These are phyloP conservation scores for Piaya cayana DNA, from an alignment of 2,113 vertebrate genomes.

Conservation along the genomic window DNA sequence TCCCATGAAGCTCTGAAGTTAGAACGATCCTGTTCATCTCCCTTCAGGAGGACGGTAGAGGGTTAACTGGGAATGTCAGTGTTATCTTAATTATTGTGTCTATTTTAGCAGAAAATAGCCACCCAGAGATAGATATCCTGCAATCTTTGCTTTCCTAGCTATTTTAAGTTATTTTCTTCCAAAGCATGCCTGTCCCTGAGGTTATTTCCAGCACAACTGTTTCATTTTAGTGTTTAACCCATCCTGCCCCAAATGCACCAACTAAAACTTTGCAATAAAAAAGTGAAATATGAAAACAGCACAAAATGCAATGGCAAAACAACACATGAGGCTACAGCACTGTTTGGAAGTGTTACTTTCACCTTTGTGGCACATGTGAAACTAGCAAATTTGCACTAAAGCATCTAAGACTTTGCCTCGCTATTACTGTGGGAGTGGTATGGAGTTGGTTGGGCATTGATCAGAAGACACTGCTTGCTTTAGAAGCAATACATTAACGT, in stretches of 20 bases:
- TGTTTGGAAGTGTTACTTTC: not conserved
- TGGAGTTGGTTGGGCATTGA: not conserved
- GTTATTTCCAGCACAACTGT: not conserved
- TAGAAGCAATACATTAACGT: not conserved
- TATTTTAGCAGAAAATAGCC: conserved; percentile 13
- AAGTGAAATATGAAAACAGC: not conserved
- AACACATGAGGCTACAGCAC: not conserved
- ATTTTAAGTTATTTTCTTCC: conserved; percentile 37
- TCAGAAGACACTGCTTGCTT: not conserved
- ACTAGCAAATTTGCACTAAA: not conserved
- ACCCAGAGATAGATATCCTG: not conserved
- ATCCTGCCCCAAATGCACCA: not conserved
- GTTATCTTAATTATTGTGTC: not conserved
- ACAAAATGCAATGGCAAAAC: not conserved
- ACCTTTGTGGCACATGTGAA: not conserved
- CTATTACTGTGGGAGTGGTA: not conserved
- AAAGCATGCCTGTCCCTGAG: not conserved
- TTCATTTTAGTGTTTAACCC: conserved; percentile 5
- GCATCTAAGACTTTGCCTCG: not conserved
- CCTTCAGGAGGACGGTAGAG: not conserved
- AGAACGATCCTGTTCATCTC: not conserved
- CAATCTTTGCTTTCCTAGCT: conserved; percentile 3
- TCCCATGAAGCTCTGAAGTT: not conserved
- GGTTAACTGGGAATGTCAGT: not conserved
- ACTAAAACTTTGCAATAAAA: not conserved